Conservation (phyloP, 2,797 vertebrate species). For the Stomatorhinus walkeri region DNA sequence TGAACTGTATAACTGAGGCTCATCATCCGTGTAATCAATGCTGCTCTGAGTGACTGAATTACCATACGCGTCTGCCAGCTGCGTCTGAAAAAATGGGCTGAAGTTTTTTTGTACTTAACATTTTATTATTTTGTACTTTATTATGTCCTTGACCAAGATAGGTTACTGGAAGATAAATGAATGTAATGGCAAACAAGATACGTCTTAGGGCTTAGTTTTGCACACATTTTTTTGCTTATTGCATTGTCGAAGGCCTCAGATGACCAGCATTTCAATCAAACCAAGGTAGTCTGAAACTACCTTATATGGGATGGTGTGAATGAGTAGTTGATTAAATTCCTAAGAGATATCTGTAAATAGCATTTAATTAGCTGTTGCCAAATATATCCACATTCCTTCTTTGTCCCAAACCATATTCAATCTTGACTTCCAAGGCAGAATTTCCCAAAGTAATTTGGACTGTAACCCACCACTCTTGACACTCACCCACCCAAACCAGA, state of each 20-base stretch:
- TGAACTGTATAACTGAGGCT: background rate
- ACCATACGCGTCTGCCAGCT: background rate
- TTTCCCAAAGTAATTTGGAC: background rate
- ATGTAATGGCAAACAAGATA: background rate
- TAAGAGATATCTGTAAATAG: slow-evolving; percentile 19
- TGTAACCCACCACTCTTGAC: background rate
- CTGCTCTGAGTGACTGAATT: background rate
- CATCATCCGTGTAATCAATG: background rate
- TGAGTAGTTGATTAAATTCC: background rate
- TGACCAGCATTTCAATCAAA: background rate
- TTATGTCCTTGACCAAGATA: background rate
- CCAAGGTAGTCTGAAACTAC: background rate
- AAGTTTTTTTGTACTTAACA: background rate
- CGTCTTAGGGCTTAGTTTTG: background rate
- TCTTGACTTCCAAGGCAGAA: background rate
- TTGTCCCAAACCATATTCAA: background rate
- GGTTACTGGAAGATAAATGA: background rate
- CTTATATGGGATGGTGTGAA: background rate
- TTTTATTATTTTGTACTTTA: background rate
- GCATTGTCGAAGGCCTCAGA: background rate
- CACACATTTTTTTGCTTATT: background rate
- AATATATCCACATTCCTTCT: background rate
- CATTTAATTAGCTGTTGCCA: slow-evolving; percentile 12
- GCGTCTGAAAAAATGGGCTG: background rate
- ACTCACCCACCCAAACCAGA: background rate